Evolutionary conservation across 2,888 invertebrate species (phyloP).

Genomic region (Scaptomyza reducta): DNA sequence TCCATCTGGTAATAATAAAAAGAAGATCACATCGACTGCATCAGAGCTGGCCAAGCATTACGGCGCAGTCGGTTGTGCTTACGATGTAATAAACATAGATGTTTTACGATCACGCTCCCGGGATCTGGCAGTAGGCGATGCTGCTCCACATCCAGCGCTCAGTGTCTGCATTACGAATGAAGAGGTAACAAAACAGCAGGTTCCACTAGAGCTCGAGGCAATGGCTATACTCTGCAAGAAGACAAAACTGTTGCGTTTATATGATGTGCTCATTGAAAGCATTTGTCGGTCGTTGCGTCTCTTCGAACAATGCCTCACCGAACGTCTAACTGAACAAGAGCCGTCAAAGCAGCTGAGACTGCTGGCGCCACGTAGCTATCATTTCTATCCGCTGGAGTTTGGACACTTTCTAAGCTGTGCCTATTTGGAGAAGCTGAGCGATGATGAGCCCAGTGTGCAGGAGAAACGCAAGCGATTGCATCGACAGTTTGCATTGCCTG

Average conservation of each 20-base stretch:
- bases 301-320: slow-evolving; percentile 87
- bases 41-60: slow-evolving; percentile 41
- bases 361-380: slow-evolving; percentile 86
- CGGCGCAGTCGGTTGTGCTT: slow-evolving; percentile 75
- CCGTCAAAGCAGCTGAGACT: slow-evolving; percentile 41
- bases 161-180: slow-evolving; percentile 75
- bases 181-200: slow-evolving; percentile 77
- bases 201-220: slow-evolving; percentile 89
- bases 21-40: slow-evolving; percentile 6
- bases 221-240: slow-evolving; percentile 89
- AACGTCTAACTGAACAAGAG: slow-evolving; percentile 84
- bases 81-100: slow-evolving; percentile 81
- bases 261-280: slow-evolving; percentile 90
- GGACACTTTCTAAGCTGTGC: slow-evolving; percentile 91
- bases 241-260: slow-evolving; percentile 87
- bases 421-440: slow-evolving; percentile 88
- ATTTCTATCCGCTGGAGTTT: slow-evolving; percentile 87
- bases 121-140: slow-evolving; percentile 60
- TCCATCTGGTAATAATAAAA: slow-evolving; percentile 39
- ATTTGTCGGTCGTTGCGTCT: slow-evolving; percentile 89
- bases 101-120: slow-evolving; percentile 81
- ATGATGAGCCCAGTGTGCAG: slow-evolving; percentile 88
- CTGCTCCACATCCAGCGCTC: slow-evolving; percentile 61
- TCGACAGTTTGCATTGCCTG: slow-evolving; percentile 88
- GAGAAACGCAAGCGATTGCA: slow-evolving; percentile 88